Evolutionary conservation across 1,140 invertebrate species (phyloP).

Genomic region (Macrobrachium nipponense): DNA sequence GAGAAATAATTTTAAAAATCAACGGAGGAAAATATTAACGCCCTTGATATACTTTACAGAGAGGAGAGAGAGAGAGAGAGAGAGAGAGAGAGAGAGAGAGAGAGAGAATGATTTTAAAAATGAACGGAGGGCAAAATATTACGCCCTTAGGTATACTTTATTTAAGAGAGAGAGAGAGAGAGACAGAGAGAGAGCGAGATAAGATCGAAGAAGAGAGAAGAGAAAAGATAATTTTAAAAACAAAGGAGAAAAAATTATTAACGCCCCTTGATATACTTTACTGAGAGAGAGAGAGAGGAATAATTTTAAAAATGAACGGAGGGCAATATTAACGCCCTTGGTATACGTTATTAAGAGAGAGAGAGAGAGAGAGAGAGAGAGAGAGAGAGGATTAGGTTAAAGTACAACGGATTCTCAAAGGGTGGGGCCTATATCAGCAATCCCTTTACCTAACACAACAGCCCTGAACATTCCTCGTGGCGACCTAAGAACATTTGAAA

Average conservation of each 20-base stretch:
- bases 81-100: slow-evolving; percentile 7
- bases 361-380: slow-evolving; percentile 10
- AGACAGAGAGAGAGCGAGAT: slow-evolving; percentile 4
- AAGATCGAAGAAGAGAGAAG: background rate
- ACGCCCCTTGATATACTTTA: too few species aligned
- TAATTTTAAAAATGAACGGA: too few species aligned
- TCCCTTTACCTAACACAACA: too few species aligned
- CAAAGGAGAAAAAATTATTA: too few species aligned
- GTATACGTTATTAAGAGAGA: background rate
- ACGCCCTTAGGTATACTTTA: too few species aligned
- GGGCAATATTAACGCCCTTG: too few species aligned
- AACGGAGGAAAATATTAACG: too few species aligned
- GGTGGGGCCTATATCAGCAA: too few species aligned
- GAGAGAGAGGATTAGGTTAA: background rate
- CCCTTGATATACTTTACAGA: background rate
- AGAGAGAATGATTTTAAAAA: background rate
- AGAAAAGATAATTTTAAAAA: background rate
- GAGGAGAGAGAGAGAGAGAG: slow-evolving; percentile 13
- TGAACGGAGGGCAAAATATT: too few species aligned
- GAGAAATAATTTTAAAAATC: background rate
- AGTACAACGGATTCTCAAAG: too few species aligned
- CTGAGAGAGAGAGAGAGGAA: background rate
- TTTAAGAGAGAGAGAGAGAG: slow-evolving; percentile 3
- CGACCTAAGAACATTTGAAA: too few species aligned
- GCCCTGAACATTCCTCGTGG: too few species aligned